Evolutionary conservation across 2,113 vertebrate species (phyloP), one percentile per base, ranked within the genome.

Genomic region (Eira barbara): DNA sequence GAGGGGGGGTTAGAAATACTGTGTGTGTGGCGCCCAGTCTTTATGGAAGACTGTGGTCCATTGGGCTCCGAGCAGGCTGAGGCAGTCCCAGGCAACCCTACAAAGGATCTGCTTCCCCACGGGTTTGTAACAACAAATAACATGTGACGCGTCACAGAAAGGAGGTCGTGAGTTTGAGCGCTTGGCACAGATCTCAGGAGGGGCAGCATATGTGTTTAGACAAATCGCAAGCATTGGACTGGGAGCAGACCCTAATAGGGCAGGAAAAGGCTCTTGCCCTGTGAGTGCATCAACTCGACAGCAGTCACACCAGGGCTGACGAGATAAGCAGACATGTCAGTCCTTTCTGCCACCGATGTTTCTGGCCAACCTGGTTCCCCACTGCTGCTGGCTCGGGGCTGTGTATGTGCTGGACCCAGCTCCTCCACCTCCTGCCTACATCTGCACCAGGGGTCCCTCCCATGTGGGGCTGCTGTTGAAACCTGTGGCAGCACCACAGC

Each of bases 241-340:
- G 5, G 34, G 82, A 67, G 15, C 57, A 65, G 36, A 85, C 57
- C 39, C 47, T 18, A 15, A 21, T 39, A 20, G 47, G 71, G 59
- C 76, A 89, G 95, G 92, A 65, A 76, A 47, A 61, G 86, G 52
- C 67, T 91, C 20, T 25, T 67, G n/a, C 59, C 65, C 78, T 10
- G 9, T 8, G 82, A 49, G 18, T 23, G 12, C 34, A 2, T 76
- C 2, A 2, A 12, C 71, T 34, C 0, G 0, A 20, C 31, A 34
- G 42, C 88, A 45, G 79, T n/a, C 11, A 34, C 23, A 13, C 55
- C 2, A 23, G 27, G 67, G 63, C 69, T 49, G 61, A 82, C 0
- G 12, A 63, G 84, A 65, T 63, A n/a, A 87, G 85, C 76, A 61
- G 76, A 3, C 3, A 0, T 7, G 5, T 67, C 82, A 21, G 69